Evolutionary conservation across 2,888 invertebrate genomes (phyloP).

Genomic region (Ophion ventricosus): DNA sequence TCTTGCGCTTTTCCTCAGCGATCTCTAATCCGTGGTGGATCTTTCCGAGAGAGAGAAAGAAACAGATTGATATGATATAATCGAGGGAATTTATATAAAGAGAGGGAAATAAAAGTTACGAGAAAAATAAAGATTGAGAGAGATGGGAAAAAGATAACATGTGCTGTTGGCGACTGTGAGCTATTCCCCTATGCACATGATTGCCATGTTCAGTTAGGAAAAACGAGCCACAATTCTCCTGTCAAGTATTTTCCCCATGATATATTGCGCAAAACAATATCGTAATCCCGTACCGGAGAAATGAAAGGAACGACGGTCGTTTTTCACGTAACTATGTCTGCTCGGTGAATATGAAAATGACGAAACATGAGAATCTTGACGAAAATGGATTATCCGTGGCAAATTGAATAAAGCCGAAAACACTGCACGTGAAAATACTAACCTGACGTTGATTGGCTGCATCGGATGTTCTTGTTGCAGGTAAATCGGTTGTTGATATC

Average conservation of each 20-base stretch:
- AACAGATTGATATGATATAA: slow-evolving; percentile 61
- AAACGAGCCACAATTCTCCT: slow-evolving; percentile 23
- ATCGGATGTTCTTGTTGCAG: slow-evolving; percentile 85
- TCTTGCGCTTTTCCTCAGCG: slow-evolving; percentile 64
- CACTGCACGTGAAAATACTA: slow-evolving; percentile 55
- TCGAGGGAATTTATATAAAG: slow-evolving; percentile 32
- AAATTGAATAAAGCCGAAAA: too few relatives aligned
- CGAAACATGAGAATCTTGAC: neutral
- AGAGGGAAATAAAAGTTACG: slow-evolving; percentile 16
- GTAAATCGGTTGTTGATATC: slow-evolving; percentile 90
- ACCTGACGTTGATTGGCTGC: slow-evolving; percentile 83
- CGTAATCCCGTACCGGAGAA: slow-evolving; percentile 8
- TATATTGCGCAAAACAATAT: slow-evolving; percentile 40
- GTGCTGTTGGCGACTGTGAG: neutral
- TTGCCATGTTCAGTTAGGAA: slow-evolving; percentile 10
- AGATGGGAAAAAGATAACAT: neutral
- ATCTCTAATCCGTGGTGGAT: slow-evolving; percentile 67
- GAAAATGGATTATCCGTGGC: neutral
- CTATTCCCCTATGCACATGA: slow-evolving; percentile 4
- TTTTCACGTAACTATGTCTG: neutral
- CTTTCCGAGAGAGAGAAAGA: slow-evolving; percentile 47
- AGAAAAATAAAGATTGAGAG: neutral
- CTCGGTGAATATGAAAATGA: neutral
- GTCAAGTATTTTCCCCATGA: slow-evolving; percentile 26
- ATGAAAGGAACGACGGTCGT: slow-evolving; percentile 21